A percentile compares a stretch with the other conserved stretches of the same genome.
phyloP scores from a whole-genome alignment of 2,888 invertebrate species.

The Drosophila nigricruria region DNA sequence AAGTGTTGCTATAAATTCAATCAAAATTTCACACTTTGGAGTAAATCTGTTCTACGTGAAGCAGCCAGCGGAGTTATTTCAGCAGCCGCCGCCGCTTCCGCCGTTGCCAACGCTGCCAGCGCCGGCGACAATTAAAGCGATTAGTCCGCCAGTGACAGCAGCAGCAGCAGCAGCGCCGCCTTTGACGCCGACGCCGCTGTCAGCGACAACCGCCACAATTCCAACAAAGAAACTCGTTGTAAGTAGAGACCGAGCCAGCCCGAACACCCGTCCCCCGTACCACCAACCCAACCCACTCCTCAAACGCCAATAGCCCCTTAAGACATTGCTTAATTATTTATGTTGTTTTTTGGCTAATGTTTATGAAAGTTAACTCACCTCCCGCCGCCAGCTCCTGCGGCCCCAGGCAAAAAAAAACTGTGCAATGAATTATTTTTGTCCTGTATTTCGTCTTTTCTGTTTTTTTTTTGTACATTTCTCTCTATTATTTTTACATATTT shows the following conservation, averaged over 20 bases:
- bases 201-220: slow-evolving; percentile 82
- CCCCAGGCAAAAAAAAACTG: slow-evolving; percentile 58
- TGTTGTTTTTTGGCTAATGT: slow-evolving; percentile 56
- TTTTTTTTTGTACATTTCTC: slow-evolving; percentile 12
- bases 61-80: slow-evolving; percentile 85
- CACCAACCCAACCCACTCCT: not conserved
- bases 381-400: not conserved
- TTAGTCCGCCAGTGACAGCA: slow-evolving; percentile 84
- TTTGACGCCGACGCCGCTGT: slow-evolving; percentile 76
- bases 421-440: slow-evolving; percentile 76
- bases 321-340: slow-evolving; percentile 74
- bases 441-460: slow-evolving; percentile 25
- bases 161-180: slow-evolving; percentile 73
- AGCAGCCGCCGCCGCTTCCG: slow-evolving; percentile 82
- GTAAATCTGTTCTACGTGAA: slow-evolving; percentile 86
- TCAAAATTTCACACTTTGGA: slow-evolving; percentile 86
- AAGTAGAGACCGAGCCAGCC: slow-evolving; percentile 70
- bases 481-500: slow-evolving; percentile 65
- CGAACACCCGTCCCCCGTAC: no score
- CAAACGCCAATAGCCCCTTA: not conserved
- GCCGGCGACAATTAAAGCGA: slow-evolving; percentile 85
- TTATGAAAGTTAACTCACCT: slow-evolving; percentile 60
- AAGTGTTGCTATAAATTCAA: slow-evolving; percentile 83
- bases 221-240: slow-evolving; percentile 85
- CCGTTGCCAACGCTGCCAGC: slow-evolving; percentile 75